These are phyloP conservation scores for Anguilla japonica DNA, from an alignment of 2,113 vertebrate genomes.

Conservation along the genomic window DNA sequence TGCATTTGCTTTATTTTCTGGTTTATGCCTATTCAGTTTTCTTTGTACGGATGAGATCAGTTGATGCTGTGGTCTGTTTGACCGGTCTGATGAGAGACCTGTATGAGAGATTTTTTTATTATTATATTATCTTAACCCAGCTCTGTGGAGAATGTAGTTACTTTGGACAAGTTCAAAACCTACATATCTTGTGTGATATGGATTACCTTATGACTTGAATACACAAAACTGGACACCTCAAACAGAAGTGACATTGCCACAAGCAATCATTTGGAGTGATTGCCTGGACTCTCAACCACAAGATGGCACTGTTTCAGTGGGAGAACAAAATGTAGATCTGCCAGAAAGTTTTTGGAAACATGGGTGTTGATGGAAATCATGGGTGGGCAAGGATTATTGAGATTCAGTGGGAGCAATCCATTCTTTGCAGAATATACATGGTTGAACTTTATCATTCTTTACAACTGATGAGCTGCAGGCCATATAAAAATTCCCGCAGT, in stretches of 20 bases:
- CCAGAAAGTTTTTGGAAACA: not conserved
- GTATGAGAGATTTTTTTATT: not conserved
- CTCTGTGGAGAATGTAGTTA: not conserved
- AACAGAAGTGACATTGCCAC: not conserved
- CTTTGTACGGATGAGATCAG: not conserved
- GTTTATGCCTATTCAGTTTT: not conserved
- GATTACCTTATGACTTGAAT: not conserved
- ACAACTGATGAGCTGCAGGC: not conserved
- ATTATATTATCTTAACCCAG: not conserved
- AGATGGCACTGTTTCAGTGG: not conserved
- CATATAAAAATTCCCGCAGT: not conserved
- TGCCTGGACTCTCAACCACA: constrained; percentile 2
- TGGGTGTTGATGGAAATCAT: not conserved
- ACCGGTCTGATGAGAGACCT: not conserved
- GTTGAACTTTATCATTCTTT: not conserved
- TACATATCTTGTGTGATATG: not conserved
- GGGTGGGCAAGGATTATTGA: not conserved
- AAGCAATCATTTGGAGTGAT: not conserved
- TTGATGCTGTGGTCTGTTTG: not conserved
- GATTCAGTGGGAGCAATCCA: not conserved
- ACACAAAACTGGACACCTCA: not conserved
- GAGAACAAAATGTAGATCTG: not conserved
- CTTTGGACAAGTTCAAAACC: not conserved
- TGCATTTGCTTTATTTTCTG: not conserved
- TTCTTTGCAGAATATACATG: constrained; percentile 21